Evolutionary conservation across 2,797 vertebrate species (phyloP).

Genomic region (Coregonus suidteri): DNA sequence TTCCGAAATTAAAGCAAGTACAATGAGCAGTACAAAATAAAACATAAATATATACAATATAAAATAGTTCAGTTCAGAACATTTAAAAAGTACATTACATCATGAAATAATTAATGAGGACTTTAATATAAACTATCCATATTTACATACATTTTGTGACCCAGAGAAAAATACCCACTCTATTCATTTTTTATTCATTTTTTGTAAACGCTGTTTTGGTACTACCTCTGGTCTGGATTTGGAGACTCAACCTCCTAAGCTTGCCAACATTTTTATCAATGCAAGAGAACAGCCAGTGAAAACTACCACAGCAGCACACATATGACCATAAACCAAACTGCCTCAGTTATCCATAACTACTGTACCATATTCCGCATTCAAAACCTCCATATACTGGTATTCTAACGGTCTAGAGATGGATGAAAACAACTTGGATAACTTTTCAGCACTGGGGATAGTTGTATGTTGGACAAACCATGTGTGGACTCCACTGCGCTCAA

Average conservation of each 20-base stretch:
- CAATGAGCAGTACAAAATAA: conserved; percentile 85
- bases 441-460: conserved; percentile 4
- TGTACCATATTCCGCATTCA: conserved; percentile 17
- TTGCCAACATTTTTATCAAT: conserved; percentile 78
- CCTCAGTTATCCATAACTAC: background rate
- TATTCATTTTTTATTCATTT: conserved; percentile 21
- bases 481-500: background rate
- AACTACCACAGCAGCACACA: conserved; percentile 67
- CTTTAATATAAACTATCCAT: conserved; percentile 81
- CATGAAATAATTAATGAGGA: conserved; percentile 79
- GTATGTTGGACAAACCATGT: conserved; percentile 9
- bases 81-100: conserved; percentile 84
- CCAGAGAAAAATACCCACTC: conserved; percentile 74
- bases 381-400: conserved; percentile 5
- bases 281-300: conserved; percentile 68
- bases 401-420: conserved; percentile 6
- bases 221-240: conserved; percentile 63
- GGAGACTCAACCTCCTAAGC: conserved; percentile 61
- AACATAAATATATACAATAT: conserved; percentile 80
- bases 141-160: conserved; percentile 74
- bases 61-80: conserved; percentile 81
- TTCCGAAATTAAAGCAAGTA: conserved; percentile 83
- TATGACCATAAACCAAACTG: conserved; percentile 49
- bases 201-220: conserved; percentile 75
- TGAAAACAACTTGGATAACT: background rate